phyloP scores from a whole-genome alignment of 2,888 invertebrate genomes.

The Andrena camellia region DNA sequence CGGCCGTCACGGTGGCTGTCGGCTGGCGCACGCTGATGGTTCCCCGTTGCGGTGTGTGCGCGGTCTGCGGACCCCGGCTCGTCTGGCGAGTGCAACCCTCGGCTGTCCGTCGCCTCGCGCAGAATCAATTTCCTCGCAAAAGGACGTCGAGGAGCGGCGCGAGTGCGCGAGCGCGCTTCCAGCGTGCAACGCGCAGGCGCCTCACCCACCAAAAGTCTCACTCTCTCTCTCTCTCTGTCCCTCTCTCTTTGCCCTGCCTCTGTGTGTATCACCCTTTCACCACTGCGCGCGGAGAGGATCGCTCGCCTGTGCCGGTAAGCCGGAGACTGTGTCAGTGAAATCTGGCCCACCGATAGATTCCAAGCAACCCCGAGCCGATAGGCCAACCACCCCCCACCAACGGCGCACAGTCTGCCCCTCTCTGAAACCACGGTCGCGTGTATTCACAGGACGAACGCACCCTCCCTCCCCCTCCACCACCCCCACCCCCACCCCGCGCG shows the following conservation, averaged over 20 bases:
- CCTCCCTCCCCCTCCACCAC: neutral
- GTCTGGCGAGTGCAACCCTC: conserved; percentile 61
- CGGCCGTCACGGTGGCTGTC: conserved; percentile 1
- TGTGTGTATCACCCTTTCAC: conserved; percentile 18
- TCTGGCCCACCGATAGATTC: conserved; percentile 73
- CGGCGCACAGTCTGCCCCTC: neutral
- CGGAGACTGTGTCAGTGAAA: conserved; percentile 69
- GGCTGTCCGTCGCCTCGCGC: conserved; percentile 72
- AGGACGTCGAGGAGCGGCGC: conserved; percentile 67
- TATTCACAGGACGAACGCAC: conserved; percentile 24
- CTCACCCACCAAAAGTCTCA: neutral
- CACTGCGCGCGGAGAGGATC: conserved; percentile 11
- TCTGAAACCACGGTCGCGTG: conserved; percentile 8
- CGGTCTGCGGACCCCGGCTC: conserved; percentile 67
- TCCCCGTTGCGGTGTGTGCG: conserved; percentile 61
- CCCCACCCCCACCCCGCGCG: no score
- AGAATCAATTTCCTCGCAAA: conserved; percentile 81
- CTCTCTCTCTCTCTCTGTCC: conserved; percentile 11
- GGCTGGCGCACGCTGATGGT: conserved; percentile 6
- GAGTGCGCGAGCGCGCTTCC: conserved; percentile 64
- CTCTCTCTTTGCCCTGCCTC: neutral
- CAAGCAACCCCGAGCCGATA: conserved; percentile 71
- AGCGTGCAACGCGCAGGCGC: conserved; percentile 44
- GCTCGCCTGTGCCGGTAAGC: conserved; percentile 52
- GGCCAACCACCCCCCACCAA: conserved; percentile 53